These are phyloP conservation scores for Acanthochromis polyacanthus DNA, from an alignment of 2,113 vertebrate genomes.

Conservation along the genomic window DNA sequence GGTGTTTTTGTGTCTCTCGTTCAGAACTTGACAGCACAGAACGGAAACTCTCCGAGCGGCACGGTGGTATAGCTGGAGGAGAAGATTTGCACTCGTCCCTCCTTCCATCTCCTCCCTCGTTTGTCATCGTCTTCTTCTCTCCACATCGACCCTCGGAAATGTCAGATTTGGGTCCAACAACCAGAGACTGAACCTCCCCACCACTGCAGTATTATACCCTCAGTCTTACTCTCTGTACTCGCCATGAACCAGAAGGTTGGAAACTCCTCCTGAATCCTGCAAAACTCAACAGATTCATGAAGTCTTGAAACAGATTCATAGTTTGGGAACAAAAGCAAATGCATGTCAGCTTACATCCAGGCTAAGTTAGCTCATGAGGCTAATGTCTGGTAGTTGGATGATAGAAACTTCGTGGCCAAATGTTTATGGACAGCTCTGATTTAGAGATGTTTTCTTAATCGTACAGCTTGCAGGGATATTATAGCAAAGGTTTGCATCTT, in stretches of 20 bases:
- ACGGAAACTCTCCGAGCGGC: slow-evolving; percentile 91
- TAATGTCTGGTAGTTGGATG: no score
- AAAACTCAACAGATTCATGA: neutral
- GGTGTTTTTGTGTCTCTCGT: slow-evolving; percentile 41
- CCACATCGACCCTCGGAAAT: neutral
- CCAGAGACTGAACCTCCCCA: slow-evolving; percentile 13
- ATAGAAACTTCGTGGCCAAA: neutral
- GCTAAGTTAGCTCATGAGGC: no score
- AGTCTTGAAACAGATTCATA: neutral
- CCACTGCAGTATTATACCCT: slow-evolving; percentile 57
- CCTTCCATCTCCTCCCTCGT: neutral
- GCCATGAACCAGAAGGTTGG: slow-evolving; percentile 2
- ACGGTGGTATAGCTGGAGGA: slow-evolving; percentile 89
- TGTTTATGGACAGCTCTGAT: slow-evolving; percentile 14
- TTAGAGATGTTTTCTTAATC: neutral
- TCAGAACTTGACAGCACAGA: slow-evolving; percentile 90
- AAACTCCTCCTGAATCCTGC: slow-evolving; percentile 20
- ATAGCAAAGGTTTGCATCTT: no score
- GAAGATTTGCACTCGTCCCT: slow-evolving; percentile 62
- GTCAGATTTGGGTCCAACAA: slow-evolving; percentile 41
- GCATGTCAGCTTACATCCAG: no score
- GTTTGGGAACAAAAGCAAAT: neutral
- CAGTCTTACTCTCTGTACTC: slow-evolving; percentile 30
- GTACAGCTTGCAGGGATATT: no score
- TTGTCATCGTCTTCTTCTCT: neutral